Evolutionary conservation across 2,888 invertebrate species (phyloP).

Genomic region (Drosophila longiperda): DNA sequence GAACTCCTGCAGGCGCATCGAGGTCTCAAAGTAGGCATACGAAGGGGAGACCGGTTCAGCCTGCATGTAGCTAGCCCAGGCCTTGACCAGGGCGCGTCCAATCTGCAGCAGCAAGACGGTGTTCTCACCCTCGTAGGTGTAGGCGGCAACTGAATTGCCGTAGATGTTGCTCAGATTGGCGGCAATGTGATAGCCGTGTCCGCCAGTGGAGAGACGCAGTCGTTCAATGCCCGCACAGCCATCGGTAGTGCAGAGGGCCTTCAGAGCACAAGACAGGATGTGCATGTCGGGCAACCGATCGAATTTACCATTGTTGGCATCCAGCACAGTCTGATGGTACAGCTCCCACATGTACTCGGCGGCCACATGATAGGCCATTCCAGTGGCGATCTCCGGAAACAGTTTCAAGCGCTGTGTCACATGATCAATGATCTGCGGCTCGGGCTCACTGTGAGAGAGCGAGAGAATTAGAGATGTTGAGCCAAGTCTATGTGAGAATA

Average conservation of each 20-base stretch:
- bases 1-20: constrained; percentile 51
- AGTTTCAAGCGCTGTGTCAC: constrained; percentile 97
- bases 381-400: constrained; percentile 92
- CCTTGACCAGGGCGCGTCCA: constrained; percentile 92
- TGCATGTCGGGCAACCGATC: constrained; percentile 93
- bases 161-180: constrained; percentile 94
- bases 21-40: constrained; percentile 87
- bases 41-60: constrained; percentile 88
- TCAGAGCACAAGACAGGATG: constrained; percentile 94
- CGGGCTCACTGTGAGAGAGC: constrained; percentile 88
- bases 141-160: constrained; percentile 92
- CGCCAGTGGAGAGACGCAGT: constrained; percentile 95
- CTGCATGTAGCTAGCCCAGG: constrained; percentile 88
- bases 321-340: constrained; percentile 91
- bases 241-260: constrained; percentile 92
- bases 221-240: constrained; percentile 91
- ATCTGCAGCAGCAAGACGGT: constrained; percentile 96
- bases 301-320: constrained; percentile 91
- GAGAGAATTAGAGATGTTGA: not conserved
- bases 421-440: constrained; percentile 96
- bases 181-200: constrained; percentile 96
- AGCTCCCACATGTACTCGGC: constrained; percentile 92
- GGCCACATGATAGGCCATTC: constrained; percentile 91
- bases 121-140: constrained; percentile 98
- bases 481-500: not conserved